Conservation (phyloP, 2,113 vertebrate genomes). For the Phalacrocorax carbo region DNA sequence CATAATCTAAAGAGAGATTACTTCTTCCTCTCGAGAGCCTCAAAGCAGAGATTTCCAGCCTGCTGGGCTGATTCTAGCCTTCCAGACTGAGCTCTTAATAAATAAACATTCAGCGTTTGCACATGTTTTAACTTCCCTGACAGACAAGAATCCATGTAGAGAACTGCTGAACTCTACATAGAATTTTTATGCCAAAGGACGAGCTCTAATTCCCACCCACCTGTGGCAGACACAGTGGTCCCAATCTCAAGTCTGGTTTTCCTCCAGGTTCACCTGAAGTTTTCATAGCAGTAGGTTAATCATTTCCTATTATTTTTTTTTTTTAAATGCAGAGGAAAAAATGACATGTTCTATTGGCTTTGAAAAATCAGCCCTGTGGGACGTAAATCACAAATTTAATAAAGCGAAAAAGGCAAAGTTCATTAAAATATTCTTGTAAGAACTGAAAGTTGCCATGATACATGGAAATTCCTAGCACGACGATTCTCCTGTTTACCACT, state of each 20-base stretch:
- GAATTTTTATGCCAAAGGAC: not conserved
- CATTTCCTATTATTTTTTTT: not conserved
- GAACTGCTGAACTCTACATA: not conserved
- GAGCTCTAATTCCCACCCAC: not conserved
- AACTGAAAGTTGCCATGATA: not conserved
- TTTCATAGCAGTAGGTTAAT: not conserved
- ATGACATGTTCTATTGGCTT: not conserved
- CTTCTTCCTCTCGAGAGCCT: not conserved
- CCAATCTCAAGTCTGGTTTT: not conserved
- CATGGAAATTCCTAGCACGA: not conserved
- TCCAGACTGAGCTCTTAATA: not conserved
- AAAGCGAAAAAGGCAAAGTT: not conserved
- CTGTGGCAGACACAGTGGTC: not conserved
- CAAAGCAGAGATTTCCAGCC: not conserved
- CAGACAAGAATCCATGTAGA: not conserved
- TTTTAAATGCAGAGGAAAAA: not conserved
- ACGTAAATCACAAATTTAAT: not conserved
- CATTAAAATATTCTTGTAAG: not conserved
- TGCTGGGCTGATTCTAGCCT: not conserved
- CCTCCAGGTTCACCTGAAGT: not conserved
- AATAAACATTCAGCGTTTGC: constrained; percentile 3
- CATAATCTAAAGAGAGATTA: not conserved
- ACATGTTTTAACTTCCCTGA: not conserved
- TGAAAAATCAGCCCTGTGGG: not conserved
- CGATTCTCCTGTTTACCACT: not conserved